phyloP scores from a whole-genome alignment of 2,888 invertebrate species.

The Chymomyza fuscimana region DNA sequence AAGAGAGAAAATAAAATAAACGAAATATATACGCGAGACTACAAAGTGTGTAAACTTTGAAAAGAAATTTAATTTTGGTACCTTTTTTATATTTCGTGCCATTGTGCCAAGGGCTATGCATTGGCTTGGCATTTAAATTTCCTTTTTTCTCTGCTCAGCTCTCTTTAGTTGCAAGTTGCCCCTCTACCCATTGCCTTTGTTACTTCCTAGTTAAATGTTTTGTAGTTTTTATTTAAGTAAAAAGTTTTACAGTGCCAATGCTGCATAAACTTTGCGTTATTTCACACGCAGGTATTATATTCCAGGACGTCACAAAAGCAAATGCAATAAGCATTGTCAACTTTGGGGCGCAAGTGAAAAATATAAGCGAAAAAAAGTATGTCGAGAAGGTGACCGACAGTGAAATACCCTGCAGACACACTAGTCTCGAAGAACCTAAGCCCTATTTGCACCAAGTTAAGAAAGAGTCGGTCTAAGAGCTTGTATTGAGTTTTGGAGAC shows the following conservation, averaged over 20 bases:
- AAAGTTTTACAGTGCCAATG: slow-evolving; percentile 60
- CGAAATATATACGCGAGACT: slow-evolving; percentile 31
- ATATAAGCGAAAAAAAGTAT: neutral
- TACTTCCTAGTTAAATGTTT: slow-evolving; percentile 58
- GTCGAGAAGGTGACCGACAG: too few relatives aligned
- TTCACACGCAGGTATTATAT: slow-evolving; percentile 71
- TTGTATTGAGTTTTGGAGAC: too few relatives aligned
- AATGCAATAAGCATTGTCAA: slow-evolving; percentile 51
- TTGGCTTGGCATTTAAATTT: slow-evolving; percentile 58
- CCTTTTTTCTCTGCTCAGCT: slow-evolving; percentile 30
- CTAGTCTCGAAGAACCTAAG: too few relatives aligned
- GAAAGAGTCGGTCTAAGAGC: too few relatives aligned
- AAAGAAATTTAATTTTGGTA: slow-evolving; percentile 33
- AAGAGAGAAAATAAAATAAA: neutral
- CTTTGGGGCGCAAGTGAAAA: neutral
- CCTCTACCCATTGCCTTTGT: neutral
- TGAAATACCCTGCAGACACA: too few relatives aligned
- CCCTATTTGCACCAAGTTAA: too few relatives aligned
- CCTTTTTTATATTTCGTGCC: neutral
- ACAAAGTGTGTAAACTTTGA: slow-evolving; percentile 67
- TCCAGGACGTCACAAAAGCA: slow-evolving; percentile 59
- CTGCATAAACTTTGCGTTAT: slow-evolving; percentile 72
- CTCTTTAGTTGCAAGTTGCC: neutral
- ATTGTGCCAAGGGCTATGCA: neutral
- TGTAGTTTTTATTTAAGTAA: slow-evolving; percentile 69